Percentiles rank a stretch among this genome's conserved stretches.
Conservation (phyloP, 2,113 vertebrate species). For the Grus americana region DNA sequence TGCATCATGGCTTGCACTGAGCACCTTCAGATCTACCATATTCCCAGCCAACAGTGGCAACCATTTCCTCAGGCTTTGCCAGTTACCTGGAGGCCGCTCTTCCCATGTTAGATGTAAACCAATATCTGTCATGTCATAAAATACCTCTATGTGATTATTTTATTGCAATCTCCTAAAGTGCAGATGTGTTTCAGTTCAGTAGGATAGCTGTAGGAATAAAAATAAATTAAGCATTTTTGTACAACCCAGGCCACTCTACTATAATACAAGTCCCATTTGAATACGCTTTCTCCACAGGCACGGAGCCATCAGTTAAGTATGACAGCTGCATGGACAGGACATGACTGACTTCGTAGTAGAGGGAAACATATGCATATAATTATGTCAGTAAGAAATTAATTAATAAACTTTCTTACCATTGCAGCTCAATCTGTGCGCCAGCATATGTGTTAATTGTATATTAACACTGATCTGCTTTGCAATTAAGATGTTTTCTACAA, state of each 20-base stretch:
- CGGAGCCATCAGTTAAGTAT: background rate
- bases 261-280: background rate
- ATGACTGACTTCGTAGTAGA: background rate
- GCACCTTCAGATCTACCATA: background rate
- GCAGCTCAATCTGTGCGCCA: background rate
- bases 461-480: slow-evolving; percentile 22
- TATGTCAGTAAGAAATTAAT: background rate
- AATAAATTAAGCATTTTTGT: slow-evolving; percentile 54
- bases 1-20: background rate
- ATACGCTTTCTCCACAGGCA: background rate
- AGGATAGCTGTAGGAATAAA: background rate
- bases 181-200: background rate
- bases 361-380: background rate
- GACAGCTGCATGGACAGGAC: background rate
- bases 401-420: background rate
- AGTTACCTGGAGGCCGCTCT: background rate
- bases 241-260: background rate
- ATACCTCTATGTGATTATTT: background rate
- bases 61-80: background rate
- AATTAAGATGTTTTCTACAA: background rate
- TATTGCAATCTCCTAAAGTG: background rate
- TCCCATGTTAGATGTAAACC: background rate
- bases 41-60: background rate
- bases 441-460: background rate
- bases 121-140: background rate